A percentile compares a stretch with the other conserved stretches of the same genome.
phyloP scores from a whole-genome alignment of 1,140 invertebrate genomes.

The Mercenaria mercenaria region DNA sequence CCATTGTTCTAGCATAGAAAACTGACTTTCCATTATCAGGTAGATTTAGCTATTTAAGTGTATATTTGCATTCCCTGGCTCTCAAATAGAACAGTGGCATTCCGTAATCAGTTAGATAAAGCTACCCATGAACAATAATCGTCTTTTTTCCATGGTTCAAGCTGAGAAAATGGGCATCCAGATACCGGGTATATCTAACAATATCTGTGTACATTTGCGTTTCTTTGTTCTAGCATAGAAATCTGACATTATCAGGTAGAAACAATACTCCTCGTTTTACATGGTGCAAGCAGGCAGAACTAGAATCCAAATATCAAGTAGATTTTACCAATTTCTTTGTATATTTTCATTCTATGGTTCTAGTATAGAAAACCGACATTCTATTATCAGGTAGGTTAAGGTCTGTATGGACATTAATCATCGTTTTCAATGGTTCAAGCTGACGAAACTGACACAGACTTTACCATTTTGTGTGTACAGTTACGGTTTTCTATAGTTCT shows the following conservation, averaged over 20 bases:
- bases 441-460: conserved; percentile 84
- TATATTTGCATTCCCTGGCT: conserved; percentile 85
- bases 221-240: no score
- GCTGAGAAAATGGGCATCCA: no score
- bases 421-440: conserved; percentile 83
- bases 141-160: no score
- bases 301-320: no score
- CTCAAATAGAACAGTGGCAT: conserved; percentile 84
- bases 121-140: no score
- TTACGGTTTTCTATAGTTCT: conserved; percentile 85
- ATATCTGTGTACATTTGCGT: no score
- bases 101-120: conserved; percentile 80
- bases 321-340: no score
- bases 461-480: no score
- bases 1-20: conserved; percentile 84
- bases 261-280: no score
- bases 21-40: conserved; percentile 84
- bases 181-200: no score
- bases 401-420: background rate
- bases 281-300: no score
- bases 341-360: conserved; percentile 85
- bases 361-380: conserved; percentile 84
- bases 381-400: conserved; percentile 75
- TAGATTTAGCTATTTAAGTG: background rate
- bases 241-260: no score